Evolutionary conservation across 2,797 vertebrate genomes (phyloP).

Genomic region (Valencia hispanica): DNA sequence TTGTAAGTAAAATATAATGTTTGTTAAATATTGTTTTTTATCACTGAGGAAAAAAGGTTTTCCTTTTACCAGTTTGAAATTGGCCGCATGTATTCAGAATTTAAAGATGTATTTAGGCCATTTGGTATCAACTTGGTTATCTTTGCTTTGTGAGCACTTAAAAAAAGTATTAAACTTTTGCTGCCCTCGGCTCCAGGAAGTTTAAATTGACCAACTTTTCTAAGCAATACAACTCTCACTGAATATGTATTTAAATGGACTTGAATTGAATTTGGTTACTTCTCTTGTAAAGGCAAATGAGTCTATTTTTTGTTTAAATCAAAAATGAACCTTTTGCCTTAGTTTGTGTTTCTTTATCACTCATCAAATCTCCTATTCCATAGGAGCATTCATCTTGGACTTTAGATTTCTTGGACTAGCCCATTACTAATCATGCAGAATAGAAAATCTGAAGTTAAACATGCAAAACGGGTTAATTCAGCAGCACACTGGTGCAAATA

Average conservation of each 20-base stretch:
- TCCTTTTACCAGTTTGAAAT: neutral
- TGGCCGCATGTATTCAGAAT: neutral
- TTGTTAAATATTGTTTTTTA: neutral
- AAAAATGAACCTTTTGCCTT: neutral
- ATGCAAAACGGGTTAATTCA: neutral
- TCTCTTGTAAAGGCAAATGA: neutral
- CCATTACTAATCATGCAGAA: neutral
- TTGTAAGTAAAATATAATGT: neutral
- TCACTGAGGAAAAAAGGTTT: neutral
- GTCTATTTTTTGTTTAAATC: neutral
- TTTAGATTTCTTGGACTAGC: neutral
- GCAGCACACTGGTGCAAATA: neutral
- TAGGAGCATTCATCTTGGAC: neutral
- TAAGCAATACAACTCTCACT: neutral
- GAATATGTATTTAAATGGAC: neutral
- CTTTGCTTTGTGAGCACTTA: neutral
- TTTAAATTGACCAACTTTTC: neutral
- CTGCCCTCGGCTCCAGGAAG: neutral
- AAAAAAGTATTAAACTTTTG: neutral
- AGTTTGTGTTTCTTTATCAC: neutral
- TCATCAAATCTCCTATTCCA: no score
- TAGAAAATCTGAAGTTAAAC: neutral
- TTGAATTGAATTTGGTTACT: neutral
- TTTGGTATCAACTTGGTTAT: neutral
- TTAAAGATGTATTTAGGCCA: neutral